A percentile compares a stretch with the other conserved stretches of the same genome.
Conservation (phyloP, 2,888 invertebrate species). For the Xylota sylvarum region DNA sequence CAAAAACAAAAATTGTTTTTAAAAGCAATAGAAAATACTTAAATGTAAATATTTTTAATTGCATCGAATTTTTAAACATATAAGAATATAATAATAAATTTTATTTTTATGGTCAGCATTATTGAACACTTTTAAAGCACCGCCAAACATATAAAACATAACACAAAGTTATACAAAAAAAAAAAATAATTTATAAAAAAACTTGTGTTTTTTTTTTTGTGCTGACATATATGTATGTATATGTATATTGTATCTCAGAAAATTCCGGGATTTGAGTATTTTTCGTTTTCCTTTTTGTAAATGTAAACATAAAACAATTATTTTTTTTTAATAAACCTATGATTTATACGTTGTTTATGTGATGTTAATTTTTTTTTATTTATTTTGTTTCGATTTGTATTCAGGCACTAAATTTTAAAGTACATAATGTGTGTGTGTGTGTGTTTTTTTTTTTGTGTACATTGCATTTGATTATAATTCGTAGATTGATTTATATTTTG, state of each 20-base stretch:
- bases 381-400: constrained; percentile 29
- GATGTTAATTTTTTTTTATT: neutral
- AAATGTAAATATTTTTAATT: constrained; percentile 56
- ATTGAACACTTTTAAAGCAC: constrained; percentile 73
- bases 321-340: constrained; percentile 15
- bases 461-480: constrained; percentile 31
- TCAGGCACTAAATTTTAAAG: constrained; percentile 72
- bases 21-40: constrained; percentile 61
- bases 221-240: constrained; percentile 7
- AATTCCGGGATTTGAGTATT: constrained; percentile 40
- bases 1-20: constrained; percentile 40
- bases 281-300: neutral
- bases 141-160: constrained; percentile 45
- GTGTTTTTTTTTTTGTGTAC: constrained; percentile 17
- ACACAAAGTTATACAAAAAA: neutral
- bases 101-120: constrained; percentile 34
- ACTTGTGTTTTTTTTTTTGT: constrained; percentile 28
- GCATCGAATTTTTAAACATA: constrained; percentile 34
- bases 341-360: neutral
- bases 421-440: constrained; percentile 32
- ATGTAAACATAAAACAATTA: constrained; percentile 12
- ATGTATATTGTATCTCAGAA: neutral
- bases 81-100: constrained; percentile 18
- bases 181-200: neutral
- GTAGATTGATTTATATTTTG: constrained; percentile 43